Evolutionary conservation across 2,113 vertebrate species (phyloP).

Genomic region (Oxyruncus cristatus): DNA sequence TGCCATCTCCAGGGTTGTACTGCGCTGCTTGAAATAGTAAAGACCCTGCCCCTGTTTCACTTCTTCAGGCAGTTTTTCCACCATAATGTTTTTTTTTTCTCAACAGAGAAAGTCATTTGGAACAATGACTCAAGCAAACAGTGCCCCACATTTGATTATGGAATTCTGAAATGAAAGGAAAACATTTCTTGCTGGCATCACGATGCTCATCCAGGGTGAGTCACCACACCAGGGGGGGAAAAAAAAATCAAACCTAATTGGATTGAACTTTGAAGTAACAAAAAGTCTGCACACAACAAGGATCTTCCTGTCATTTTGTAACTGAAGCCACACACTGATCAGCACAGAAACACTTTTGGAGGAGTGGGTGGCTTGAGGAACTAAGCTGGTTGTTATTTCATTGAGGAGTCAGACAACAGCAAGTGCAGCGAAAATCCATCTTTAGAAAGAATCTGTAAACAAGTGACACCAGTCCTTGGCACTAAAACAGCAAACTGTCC

Average conservation of each 20-base stretch:
- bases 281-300: conserved; percentile 39
- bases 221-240: not conserved
- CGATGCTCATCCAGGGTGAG: conserved; percentile 4
- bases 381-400: not conserved
- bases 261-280: conserved; percentile 50
- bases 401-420: not conserved
- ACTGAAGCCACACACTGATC: conserved; percentile 18
- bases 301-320: conserved; percentile 22
- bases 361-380: not conserved
- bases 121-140: not conserved
- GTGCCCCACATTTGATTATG: not conserved
- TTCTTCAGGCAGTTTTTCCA: not conserved
- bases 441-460: not conserved
- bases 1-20: not conserved
- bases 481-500: not conserved
- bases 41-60: not conserved
- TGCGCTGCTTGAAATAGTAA: not conserved
- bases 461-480: not conserved
- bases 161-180: not conserved
- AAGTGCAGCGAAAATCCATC: not conserved
- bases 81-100: not conserved
- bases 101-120: not conserved
- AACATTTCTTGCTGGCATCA: conserved; percentile 13
- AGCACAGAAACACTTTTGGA: not conserved
- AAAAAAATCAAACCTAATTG: conserved; percentile 43